Base-by-base conservation (phyloP, 2,113 vertebrate genomes). In the Cyanoderma ruficeps region DNA sequence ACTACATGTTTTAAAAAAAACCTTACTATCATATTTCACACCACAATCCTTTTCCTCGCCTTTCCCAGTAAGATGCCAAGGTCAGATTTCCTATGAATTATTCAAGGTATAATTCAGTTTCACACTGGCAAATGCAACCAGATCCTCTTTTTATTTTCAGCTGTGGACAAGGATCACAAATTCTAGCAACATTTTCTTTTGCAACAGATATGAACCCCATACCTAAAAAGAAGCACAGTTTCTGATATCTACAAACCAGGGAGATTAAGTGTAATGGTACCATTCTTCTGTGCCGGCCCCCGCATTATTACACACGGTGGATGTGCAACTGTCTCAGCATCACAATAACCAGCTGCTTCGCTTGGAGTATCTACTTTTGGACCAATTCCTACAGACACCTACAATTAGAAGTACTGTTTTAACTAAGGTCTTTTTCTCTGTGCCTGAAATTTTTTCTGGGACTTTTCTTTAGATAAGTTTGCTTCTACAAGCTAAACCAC, bases 11-110 rank as follows among this genome's bases (percentile, higher is more conserved):
- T 82, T 7, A 4, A 46, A 81, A 92, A 94, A 87, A 11, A 1
- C 2, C 50, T 52, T 71, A 68, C 60, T 95, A 76, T 68, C 57
- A 8, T 35, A 70, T 95, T 94, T 95, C 92, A 90, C 79, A 78
- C 15, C 37, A 94, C 68, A 96, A 72, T 71, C 60, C 47, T 83
- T 82, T 84, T 78, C 83, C 56, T 91, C 6, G 6, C 27, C 41
- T 92, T 71, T 70, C 68, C 44, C 64, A 81, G 69, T 28, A 74
- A 87, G 64, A 85, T 10, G 42, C 44, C 49, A 83, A 71, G 83
- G 69, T 95, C 90, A 81, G 65, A 81, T 93, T 96, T 90, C 83
- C 37, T 37, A 71, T 86, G 3, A 95, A 96, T 96, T 90, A 96
- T 93, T 94, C 65, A 94, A 60, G 20, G 35, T 33, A 30, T 68